phyloP scores from a whole-genome alignment of 2,113 vertebrate genomes.

The Alethe diademata region DNA sequence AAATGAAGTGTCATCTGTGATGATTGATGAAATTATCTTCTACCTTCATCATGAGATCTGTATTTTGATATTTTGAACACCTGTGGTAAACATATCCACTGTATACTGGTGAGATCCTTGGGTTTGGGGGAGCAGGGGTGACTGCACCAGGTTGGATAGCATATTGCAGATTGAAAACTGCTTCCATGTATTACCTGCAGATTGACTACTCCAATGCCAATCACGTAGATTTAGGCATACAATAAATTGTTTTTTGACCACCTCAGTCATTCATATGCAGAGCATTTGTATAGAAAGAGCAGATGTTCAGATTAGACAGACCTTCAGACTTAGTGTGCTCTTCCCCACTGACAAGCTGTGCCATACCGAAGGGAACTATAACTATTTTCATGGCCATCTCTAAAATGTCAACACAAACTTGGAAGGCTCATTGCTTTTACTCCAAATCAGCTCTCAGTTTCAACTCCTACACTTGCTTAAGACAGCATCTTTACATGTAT shows the following conservation, averaged over 20 bases:
- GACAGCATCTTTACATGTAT: neutral
- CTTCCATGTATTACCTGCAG: neutral
- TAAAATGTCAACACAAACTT: neutral
- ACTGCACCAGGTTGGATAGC: neutral
- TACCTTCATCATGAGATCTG: neutral
- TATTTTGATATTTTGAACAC: neutral
- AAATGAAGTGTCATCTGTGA: neutral
- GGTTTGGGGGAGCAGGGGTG: neutral
- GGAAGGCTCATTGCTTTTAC: neutral
- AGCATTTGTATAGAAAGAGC: neutral
- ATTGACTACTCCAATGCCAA: neutral
- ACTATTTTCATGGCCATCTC: neutral
- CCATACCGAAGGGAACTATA: fast-evolving
- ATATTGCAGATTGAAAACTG: neutral
- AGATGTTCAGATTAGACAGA: neutral
- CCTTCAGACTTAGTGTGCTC: neutral
- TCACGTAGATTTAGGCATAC: neutral
- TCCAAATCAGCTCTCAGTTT: neutral
- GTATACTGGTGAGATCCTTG: fast-evolving
- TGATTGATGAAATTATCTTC: neutral
- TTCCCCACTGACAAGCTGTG: neutral
- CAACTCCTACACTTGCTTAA: neutral
- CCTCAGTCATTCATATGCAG: neutral
- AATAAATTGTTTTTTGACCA: neutral
- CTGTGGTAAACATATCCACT: neutral